A percentile compares a stretch with the other conserved stretches of the same genome.
phyloP scores from a whole-genome alignment of 2,797 vertebrate genomes.

The Pempheris klunzingeri region DNA sequence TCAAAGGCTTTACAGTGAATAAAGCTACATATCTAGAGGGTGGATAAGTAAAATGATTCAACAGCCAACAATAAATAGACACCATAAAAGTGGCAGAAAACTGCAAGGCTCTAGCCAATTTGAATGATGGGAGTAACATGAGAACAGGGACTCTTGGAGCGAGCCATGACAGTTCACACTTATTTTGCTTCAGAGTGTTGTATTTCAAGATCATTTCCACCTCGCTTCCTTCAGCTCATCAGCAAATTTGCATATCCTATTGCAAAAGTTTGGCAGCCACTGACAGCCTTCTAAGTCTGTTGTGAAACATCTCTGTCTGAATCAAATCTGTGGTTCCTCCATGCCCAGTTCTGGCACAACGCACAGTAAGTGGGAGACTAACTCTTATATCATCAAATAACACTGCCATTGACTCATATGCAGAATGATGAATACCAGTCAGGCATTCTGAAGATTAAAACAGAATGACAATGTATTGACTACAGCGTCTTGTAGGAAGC shows the following conservation, averaged over 20 bases:
- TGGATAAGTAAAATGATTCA: constrained; percentile 60
- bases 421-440: constrained; percentile 58
- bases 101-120: constrained; percentile 29
- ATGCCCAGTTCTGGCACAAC: constrained; percentile 39
- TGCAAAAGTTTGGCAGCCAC: constrained; percentile 62
- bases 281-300: constrained; percentile 64
- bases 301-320: constrained; percentile 65
- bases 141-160: constrained; percentile 47
- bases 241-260: constrained; percentile 62
- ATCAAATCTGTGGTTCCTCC: constrained; percentile 57
- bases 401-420: constrained; percentile 62
- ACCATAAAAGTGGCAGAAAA: constrained; percentile 65
- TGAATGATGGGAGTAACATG: constrained; percentile 61
- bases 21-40: constrained; percentile 53
- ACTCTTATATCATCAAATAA: constrained; percentile 68
- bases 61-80: constrained; percentile 66
- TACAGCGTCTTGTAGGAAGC: constrained; percentile 5
- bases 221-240: constrained; percentile 53
- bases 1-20: constrained; percentile 63
- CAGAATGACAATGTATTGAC: constrained; percentile 26
- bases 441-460: constrained; percentile 49
- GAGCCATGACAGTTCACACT: constrained; percentile 63
- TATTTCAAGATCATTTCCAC: constrained; percentile 67
- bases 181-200: constrained; percentile 57
- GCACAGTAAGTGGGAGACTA: constrained; percentile 63